Evolutionary conservation across 2,888 invertebrate species (phyloP), one percentile per base, ranked within the genome.

Genomic region (Exephanes ischioxanthus): DNA sequence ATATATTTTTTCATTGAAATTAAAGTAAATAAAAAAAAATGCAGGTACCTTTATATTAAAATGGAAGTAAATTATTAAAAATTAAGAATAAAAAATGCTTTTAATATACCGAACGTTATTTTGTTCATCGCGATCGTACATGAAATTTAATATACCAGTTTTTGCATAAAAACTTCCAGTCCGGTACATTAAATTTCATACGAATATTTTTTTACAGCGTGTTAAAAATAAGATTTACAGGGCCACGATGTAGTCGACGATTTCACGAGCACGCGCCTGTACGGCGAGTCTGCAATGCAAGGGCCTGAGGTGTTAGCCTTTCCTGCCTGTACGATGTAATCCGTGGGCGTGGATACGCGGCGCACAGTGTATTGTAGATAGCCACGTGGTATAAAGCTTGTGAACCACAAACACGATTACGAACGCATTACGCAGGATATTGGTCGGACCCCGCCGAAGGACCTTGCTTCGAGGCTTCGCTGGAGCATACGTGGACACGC

Each of bases 361-460:
- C 71, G 51, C 51, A 71, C 66, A 41, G 51, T 45, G 66, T 53
- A 45, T 55, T 37, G 33, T 73, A 45, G 75, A 72, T 53, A 51
- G 58, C 26, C 37, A 51, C 55, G 41, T 53, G 67, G 67, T 76
- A 71, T 80, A 77, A 84, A 75, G 76, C 80, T 80, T 75, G 76
- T 67, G 51, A 80, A 33, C 70, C 79, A 63, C 80, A 84, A 79
- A 87, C 70, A 45, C 73, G 80, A 83, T 85, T 85, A 83, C 58
- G 76, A 58, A 78, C 78, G 77, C 75, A 83, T 84, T 84, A 86
- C 82, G 78, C 68, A 48, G 45, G 80, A 84, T 84, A 84, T 84
- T 84, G 76, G 71, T 72, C 67, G 41, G 76, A 67, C 71, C 80
- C 51, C 3, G 16, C 53, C 58, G 58, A 80, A 80, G 67, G 80